Percentiles rank a stretch among this genome's conserved stretches.
phyloP scores from a whole-genome alignment of 2,888 invertebrate genomes.

The Rhamnusium bicolor region DNA sequence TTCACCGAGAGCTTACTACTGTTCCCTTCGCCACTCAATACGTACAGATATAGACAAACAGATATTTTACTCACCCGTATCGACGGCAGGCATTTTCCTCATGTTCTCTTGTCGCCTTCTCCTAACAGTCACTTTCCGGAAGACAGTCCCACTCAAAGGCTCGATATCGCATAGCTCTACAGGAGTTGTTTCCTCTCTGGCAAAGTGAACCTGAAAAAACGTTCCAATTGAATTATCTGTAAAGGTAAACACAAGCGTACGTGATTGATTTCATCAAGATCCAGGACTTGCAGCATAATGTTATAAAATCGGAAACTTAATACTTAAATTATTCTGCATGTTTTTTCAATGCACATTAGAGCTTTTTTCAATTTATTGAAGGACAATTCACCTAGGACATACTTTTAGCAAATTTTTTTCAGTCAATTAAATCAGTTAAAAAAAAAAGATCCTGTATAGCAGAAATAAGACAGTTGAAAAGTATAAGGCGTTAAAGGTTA shows the following conservation, averaged over 20 bases:
- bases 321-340: too few species aligned
- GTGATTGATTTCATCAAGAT: too few species aligned
- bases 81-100: conserved; percentile 68
- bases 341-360: too few species aligned
- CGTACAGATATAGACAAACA: neutral
- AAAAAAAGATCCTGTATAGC: neutral
- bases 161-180: conserved; percentile 71
- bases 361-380: too few species aligned
- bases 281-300: too few species aligned
- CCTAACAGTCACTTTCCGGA: conserved; percentile 78
- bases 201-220: conserved; percentile 48
- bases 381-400: too few species aligned
- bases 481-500: too few species aligned
- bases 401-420: too few species aligned
- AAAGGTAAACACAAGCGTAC: neutral
- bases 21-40: neutral
- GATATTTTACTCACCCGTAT: conserved; percentile 65
- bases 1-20: neutral
- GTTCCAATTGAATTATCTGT: neutral
- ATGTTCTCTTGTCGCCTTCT: conserved; percentile 72
- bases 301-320: too few species aligned
- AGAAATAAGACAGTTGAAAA: too few species aligned
- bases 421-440: too few species aligned
- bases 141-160: conserved; percentile 77
- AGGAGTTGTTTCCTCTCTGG: conserved; percentile 56